These are phyloP conservation scores for Drosophila pruinosa DNA, from an alignment of 1,140 invertebrate species.

Conservation along the genomic window DNA sequence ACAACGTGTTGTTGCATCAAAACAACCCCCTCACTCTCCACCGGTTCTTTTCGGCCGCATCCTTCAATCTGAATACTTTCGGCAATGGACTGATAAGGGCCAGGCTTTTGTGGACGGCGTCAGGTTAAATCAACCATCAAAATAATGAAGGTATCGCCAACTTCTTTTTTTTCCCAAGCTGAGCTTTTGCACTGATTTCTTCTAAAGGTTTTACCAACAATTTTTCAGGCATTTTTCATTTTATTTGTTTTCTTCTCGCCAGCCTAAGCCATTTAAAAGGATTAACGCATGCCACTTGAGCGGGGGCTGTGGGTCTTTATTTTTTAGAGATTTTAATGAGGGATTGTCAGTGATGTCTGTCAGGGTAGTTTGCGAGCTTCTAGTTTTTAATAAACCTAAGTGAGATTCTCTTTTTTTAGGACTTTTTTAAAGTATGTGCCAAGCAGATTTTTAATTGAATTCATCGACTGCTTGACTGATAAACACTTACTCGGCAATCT, in stretches of 20 bases:
- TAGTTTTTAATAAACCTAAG: conserved; percentile 32
- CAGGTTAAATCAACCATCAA: conserved; percentile 79
- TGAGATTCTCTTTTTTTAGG: conserved; percentile 18
- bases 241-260: neutral
- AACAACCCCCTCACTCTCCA: neutral
- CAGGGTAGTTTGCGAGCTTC: conserved; percentile 40
- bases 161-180: too few species aligned
- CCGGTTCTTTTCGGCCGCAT: neutral
- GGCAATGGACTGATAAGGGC: conserved; percentile 67
- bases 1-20: conserved; percentile 70
- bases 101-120: conserved; percentile 37
- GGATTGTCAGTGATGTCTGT: neutral
- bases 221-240: conserved; percentile 58
- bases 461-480: conserved; percentile 42
- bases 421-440: conserved; percentile 53
- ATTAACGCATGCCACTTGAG: conserved; percentile 44
- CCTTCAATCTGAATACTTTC: neutral
- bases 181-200: conserved; percentile 56
- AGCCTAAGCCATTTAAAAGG: conserved; percentile 68
- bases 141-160: conserved; percentile 66
- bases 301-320: neutral
- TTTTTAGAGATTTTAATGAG: conserved; percentile 32
- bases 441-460: conserved; percentile 65
- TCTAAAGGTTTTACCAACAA: conserved; percentile 68
- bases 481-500: conserved; percentile 12